phyloP scores from a whole-genome alignment of 2,888 invertebrate species.

The Xestia c-nigrum region DNA sequence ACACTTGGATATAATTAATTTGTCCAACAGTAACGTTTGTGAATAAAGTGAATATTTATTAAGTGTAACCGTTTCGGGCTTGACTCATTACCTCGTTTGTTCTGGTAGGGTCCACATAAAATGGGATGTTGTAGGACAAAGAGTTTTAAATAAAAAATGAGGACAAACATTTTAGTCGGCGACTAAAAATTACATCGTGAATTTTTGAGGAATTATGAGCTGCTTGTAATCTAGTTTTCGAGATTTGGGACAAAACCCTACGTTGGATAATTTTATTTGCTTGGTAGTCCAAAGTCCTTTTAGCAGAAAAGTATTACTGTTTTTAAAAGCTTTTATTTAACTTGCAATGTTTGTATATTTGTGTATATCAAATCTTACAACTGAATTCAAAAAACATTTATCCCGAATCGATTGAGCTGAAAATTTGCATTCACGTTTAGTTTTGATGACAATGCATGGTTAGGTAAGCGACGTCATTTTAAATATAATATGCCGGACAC shows the following conservation, averaged over 20 bases:
- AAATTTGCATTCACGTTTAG: not conserved
- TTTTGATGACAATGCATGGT: not conserved
- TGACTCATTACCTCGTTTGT: slow-evolving; percentile 58
- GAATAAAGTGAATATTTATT: slow-evolving; percentile 62
- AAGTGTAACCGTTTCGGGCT: slow-evolving; percentile 56
- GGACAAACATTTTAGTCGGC: not conserved
- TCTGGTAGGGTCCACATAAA: slow-evolving; percentile 22
- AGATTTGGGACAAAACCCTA: not conserved
- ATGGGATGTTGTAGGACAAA: slow-evolving; percentile 29
- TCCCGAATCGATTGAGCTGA: not conserved
- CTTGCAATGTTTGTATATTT: not conserved
- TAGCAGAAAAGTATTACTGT: not conserved
- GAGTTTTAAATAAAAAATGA: slow-evolving; percentile 27
- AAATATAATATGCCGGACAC: not conserved
- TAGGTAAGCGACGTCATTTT: not conserved
- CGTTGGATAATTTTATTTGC: not conserved
- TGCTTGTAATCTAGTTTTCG: slow-evolving; percentile 11
- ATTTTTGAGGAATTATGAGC: slow-evolving; percentile 21
- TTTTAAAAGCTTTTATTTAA: not conserved
- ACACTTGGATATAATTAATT: slow-evolving; percentile 59
- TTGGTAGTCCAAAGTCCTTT: not conserved
- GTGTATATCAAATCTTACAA: not conserved
- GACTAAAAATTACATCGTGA: slow-evolving; percentile 8
- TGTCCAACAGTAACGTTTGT: slow-evolving; percentile 40
- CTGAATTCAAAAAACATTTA: not conserved